Evolutionary conservation across 2,888 invertebrate genomes (phyloP).

Genomic region (Tenthredo livida): DNA sequence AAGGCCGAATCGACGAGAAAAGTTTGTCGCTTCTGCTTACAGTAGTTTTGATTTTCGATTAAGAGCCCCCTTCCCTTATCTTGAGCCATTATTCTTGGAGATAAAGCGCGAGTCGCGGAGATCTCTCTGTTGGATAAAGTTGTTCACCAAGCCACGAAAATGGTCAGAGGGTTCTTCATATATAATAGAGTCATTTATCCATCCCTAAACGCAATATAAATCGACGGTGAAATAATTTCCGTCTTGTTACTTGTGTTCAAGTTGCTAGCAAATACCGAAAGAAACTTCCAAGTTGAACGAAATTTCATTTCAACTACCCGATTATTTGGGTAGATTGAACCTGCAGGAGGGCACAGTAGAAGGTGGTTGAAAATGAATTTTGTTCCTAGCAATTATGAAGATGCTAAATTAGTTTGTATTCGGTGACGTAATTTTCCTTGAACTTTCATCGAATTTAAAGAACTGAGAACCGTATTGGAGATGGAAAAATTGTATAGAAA

Average conservation of each 20-base stretch:
- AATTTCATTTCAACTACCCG: constrained; percentile 62
- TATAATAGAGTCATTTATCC: not conserved
- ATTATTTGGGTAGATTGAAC: constrained; percentile 57
- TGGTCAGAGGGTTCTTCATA: not conserved
- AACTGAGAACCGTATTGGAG: not conserved
- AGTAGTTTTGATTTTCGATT: constrained; percentile 48
- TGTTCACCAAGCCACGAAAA: not conserved
- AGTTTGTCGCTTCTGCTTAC: constrained; percentile 46
- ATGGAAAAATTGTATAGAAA: not conserved
- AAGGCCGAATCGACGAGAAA: constrained; percentile 9
- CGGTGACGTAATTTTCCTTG: not conserved
- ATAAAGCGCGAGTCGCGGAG: constrained; percentile 23
- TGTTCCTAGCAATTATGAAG: constrained; percentile 2
- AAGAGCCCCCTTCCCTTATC: constrained; percentile 12
- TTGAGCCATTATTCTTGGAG: constrained; percentile 13
- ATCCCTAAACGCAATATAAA: constrained; percentile 61
- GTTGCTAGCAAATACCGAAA: constrained; percentile 62
- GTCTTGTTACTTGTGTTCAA: constrained; percentile 54
- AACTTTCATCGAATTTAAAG: not conserved
- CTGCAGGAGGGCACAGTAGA: not conserved
- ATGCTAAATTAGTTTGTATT: constrained; percentile 29
- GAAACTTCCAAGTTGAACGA: constrained; percentile 62
- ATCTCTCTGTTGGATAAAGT: constrained; percentile 1
- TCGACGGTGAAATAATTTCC: constrained; percentile 66
- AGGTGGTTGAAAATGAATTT: not conserved